A percentile compares a stretch with the other conserved stretches of the same genome.
These are phyloP conservation scores for Gnathonemus longibarbis DNA, from an alignment of 2,113 vertebrate genomes.

Conservation along the genomic window DNA sequence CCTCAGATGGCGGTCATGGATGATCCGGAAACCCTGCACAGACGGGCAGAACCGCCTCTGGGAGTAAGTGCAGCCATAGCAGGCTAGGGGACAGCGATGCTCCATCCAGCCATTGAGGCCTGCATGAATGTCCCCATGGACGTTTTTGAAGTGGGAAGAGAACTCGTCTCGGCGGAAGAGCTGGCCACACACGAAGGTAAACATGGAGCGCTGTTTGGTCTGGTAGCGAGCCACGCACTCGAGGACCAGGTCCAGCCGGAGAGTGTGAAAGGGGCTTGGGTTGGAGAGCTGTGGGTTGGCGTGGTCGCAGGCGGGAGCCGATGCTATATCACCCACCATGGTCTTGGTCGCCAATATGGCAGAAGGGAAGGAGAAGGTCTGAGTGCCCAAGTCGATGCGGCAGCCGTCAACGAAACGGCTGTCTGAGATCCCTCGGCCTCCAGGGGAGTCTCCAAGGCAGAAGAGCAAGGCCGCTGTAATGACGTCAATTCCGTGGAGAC, in stretches of 20 bases:
- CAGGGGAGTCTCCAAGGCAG: slow-evolving; percentile 90
- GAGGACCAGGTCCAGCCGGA: slow-evolving; percentile 90
- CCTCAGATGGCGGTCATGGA: slow-evolving; percentile 89
- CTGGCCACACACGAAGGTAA: slow-evolving; percentile 98
- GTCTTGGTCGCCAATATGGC: slow-evolving; percentile 94
- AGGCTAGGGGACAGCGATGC: slow-evolving; percentile 92
- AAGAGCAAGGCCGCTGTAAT: slow-evolving; percentile 94
- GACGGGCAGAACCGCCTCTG: slow-evolving; percentile 94
- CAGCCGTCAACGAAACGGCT: slow-evolving; percentile 85
- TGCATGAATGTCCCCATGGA: slow-evolving; percentile 96
- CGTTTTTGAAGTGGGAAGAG: slow-evolving; percentile 97
- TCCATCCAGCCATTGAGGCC: slow-evolving; percentile 99
- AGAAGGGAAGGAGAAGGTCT: slow-evolving; percentile 94
- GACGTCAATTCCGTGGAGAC: slow-evolving; percentile 91
- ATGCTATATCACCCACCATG: slow-evolving; percentile 96
- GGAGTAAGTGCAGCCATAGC: slow-evolving; percentile 95
- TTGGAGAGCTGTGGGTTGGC: slow-evolving; percentile 97
- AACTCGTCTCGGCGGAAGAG: slow-evolving; percentile 94
- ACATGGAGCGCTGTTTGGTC: slow-evolving; percentile 97
- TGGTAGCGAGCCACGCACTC: slow-evolving; percentile 97
- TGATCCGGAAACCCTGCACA: slow-evolving; percentile 84
- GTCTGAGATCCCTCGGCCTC: slow-evolving; percentile 92
- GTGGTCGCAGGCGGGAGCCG: slow-evolving; percentile 94
- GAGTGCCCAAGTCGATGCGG: slow-evolving; percentile 90
- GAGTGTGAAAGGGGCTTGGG: slow-evolving; percentile 96